Conservation (phyloP, 2,113 vertebrate species). For the Pseudorectes ferrugineus region DNA sequence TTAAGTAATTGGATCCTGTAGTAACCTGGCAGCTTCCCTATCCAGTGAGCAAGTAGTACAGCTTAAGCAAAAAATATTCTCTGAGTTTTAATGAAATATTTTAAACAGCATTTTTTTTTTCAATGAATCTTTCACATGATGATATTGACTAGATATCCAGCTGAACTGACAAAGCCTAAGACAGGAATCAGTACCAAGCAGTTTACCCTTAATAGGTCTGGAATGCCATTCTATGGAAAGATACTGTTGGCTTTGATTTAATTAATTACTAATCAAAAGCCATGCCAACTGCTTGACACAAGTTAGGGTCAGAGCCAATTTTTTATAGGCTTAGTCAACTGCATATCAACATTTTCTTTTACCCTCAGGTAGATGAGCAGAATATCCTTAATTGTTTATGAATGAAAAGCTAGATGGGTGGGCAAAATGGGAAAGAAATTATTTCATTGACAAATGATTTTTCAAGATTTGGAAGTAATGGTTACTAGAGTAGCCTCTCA, state of each 20-base stretch:
- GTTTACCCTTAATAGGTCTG: slow-evolving; percentile 16
- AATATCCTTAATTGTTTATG: background rate
- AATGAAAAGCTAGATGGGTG: background rate
- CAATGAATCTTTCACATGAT: background rate
- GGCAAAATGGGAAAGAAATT: background rate
- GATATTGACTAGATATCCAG: background rate
- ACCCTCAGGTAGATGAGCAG: background rate
- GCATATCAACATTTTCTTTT: background rate
- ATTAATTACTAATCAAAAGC: slow-evolving; percentile 45
- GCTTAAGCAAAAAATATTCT: background rate
- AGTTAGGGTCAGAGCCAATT: slow-evolving; percentile 10
- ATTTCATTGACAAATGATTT: background rate
- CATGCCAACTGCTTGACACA: slow-evolving; percentile 10
- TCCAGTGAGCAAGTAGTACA: background rate
- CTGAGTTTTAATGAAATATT: background rate
- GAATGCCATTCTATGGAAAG: background rate
- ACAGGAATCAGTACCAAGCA: background rate
- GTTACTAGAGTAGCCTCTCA: background rate
- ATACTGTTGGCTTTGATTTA: slow-evolving; percentile 25
- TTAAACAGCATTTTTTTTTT: background rate
- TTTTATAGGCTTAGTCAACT: slow-evolving; percentile 6
- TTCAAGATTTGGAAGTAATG: background rate
- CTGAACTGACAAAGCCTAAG: slow-evolving; percentile 1
- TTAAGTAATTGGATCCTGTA: background rate
- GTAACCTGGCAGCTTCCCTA: background rate